Base-by-base conservation (phyloP, 2,888 invertebrate genomes). In the Frankliniella fusca region DNA sequence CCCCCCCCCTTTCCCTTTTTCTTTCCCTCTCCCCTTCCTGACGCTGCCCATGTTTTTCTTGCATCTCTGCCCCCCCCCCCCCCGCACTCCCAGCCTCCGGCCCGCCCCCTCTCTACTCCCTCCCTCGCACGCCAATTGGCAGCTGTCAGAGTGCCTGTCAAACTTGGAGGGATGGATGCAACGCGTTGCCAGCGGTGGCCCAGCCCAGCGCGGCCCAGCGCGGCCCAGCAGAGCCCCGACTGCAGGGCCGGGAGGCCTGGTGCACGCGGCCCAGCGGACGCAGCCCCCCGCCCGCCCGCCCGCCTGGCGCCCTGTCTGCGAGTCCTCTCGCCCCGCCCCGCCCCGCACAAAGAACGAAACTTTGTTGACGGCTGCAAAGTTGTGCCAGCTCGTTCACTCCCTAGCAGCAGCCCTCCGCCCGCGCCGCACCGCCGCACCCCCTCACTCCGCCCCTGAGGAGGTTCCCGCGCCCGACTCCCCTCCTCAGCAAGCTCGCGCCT, bases 311-410 rank as follows among this genome's bases (percentile, higher is more conserved):
- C 70, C n/a, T 15, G 54, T 18, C 54, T 18, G 54, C 54, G 1
- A 18, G 54, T 18, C 54, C 54, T 18, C 54, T 3, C 54, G 54
- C 2, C 23, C 27, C 23, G 23, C n/a, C 70, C 70, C 38, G 38
- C 27, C 70, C 70, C 70, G 70, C 70, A 76, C 70, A 76, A 76
- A 76, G 70, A 76, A 76, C 27, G 70, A 76, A 76, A 76, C 70
- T 76, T 76, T 76, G 70, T 76, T 76, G 70, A 76, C 70, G 70
- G 70, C 70, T 76, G 70, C 70, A 27, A 76, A 76, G 70, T 76
- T 76, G 70, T 27, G 70, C 70, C 70, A 76, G 70, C 70, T 76
- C 70, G 70, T 76, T 23, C 70, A 70, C n/a, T 23, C 70, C 54
- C 38, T 38, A 38, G 38, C 38, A 38, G 38, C 38, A 38, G 61